Base-by-base conservation (phyloP, 1,140 invertebrate genomes). In the Pseudoatta argentina region DNA sequence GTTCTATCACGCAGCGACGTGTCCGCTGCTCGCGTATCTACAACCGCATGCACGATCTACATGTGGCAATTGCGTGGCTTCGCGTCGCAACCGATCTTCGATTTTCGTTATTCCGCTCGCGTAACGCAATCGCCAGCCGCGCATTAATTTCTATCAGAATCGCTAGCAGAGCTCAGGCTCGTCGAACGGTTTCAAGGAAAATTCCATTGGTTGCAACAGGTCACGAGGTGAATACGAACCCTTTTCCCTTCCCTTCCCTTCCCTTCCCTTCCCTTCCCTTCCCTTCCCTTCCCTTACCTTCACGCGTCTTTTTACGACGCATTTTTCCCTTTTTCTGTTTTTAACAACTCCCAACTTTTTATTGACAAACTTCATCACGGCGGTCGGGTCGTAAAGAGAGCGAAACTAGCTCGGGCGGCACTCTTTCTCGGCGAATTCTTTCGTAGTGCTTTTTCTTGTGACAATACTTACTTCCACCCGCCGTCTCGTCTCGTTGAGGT, bases 1-100 rank as follows among this genome's bases (percentile, higher is more conserved):
- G 59, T 76, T 86, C 63, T 79, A 69, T 48, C 86, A 59, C 71
- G 82, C 66, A 53, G 61, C 77, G 64, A 82, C 24, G 69, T 82
- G 44, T 71, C 30, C 18, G 48, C 39, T n/a, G 76, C 8, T 7
- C 18, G 53, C 51, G 10, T 51, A 51, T 63, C 69, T 59, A 73
- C 24, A 59, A 73, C 21, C 34, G 67, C 34, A 16, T 34, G 24
- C n/a, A 16, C 18, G 21, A 72, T 82, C 34, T 44, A 72, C 66
- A 59, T 48, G 39, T 27, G 69, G 39, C 59, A 75, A 71, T 81
- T 71, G 77, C 64, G 30, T 69, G 51, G 77, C 30, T 27, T 61
- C 57, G 27, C 55, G 55, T 34, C 53, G 24, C 18, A 16, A 7
- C 10, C 51, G 12, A 83, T 83, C 77, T 27, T 57, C 67, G 48